Conservation (phyloP, 2,888 invertebrate genomes). For the Scaptomyza parva region DNA sequence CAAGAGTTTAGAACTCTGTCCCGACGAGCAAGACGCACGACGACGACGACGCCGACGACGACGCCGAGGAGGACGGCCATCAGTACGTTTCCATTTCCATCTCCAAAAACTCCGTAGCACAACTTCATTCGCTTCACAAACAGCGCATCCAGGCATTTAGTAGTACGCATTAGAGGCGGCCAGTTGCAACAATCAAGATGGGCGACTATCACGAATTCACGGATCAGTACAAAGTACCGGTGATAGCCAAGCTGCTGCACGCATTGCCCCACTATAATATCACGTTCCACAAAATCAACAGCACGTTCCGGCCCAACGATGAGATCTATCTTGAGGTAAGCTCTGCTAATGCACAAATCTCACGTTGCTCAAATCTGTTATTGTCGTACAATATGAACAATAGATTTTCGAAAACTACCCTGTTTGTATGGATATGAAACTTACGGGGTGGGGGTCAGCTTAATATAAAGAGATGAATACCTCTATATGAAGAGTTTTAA, state of each 20-base stretch:
- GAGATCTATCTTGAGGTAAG: conserved; percentile 95
- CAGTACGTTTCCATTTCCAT: conserved; percentile 22
- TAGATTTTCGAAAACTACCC: neutral
- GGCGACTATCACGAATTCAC: conserved; percentile 85
- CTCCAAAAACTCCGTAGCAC: conserved; percentile 16
- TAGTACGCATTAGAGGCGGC: conserved; percentile 24
- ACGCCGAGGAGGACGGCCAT: conserved; percentile 30
- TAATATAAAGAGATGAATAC: too few relatives aligned
- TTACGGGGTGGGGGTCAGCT: too few relatives aligned
- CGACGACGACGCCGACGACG: conserved; percentile 21
- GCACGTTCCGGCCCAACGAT: conserved; percentile 95
- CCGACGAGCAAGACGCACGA: conserved; percentile 59
- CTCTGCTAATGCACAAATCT: neutral
- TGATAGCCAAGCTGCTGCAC: conserved; percentile 94
- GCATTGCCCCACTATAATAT: conserved; percentile 96
- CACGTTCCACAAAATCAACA: conserved; percentile 94
- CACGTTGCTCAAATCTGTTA: neutral
- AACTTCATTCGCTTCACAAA: conserved; percentile 18
- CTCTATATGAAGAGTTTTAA: too few relatives aligned
- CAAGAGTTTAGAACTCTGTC: conserved; percentile 75
- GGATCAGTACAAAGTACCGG: conserved; percentile 93
- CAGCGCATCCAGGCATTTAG: conserved; percentile 13
- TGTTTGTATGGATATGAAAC: too few relatives aligned
- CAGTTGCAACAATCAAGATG: conserved; percentile 62
- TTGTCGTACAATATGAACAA: neutral